Evolutionary conservation across 1,140 invertebrate genomes (phyloP).

Genomic region (Drusus annulatus): DNA sequence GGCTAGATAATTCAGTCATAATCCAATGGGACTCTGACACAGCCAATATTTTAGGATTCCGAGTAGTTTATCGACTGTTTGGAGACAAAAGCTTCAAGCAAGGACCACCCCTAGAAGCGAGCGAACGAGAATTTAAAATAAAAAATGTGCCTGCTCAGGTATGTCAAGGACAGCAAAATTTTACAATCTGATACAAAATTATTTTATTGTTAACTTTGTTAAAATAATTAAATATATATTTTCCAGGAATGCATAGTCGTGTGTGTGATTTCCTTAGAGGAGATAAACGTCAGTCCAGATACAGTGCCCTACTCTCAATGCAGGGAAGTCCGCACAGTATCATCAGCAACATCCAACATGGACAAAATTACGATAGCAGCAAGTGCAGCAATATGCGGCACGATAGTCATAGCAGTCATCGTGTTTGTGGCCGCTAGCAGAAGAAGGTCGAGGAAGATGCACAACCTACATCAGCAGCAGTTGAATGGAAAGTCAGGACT

Average conservation of each 20-base stretch:
- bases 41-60: slow-evolving; percentile 87
- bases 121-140: slow-evolving; percentile 91
- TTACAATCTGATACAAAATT: too few relatives aligned
- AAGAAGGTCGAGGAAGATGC: slow-evolving; percentile 81
- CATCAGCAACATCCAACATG: slow-evolving; percentile 87
- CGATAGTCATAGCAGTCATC: slow-evolving; percentile 89
- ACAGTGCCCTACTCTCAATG: slow-evolving; percentile 90
- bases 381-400: slow-evolving; percentile 93
- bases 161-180: slow-evolving; percentile 51
- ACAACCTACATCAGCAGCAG: slow-evolving; percentile 79
- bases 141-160: slow-evolving; percentile 92
- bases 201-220: neutral
- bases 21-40: slow-evolving; percentile 93
- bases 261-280: slow-evolving; percentile 91
- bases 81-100: slow-evolving; percentile 92
- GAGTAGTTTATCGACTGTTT: slow-evolving; percentile 91
- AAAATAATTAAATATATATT: slow-evolving; percentile 15
- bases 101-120: slow-evolving; percentile 88
- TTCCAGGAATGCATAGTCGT: slow-evolving; percentile 91
- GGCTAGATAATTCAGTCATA: slow-evolving; percentile 90
- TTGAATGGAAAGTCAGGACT: slow-evolving; percentile 77
- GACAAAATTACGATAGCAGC: slow-evolving; percentile 95
- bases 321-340: slow-evolving; percentile 88
- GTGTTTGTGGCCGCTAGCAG: slow-evolving; percentile 89
- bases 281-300: slow-evolving; percentile 87